These are phyloP conservation scores for Smutsia gigantea DNA, from an alignment of 2,797 vertebrate genomes.

Conservation along the genomic window DNA sequence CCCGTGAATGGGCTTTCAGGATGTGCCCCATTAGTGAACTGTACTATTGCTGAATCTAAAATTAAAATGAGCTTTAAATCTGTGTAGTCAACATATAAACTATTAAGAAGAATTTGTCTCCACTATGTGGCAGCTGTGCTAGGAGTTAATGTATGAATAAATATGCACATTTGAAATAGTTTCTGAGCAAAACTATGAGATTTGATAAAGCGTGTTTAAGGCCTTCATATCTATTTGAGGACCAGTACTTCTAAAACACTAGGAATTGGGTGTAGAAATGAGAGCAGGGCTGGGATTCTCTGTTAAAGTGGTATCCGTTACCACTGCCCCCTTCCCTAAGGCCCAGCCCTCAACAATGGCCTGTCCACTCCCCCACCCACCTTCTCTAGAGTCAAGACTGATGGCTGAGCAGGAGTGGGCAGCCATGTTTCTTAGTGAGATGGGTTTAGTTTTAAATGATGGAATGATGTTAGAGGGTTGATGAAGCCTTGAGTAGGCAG, in stretches of 20 bases:
- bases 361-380: not conserved
- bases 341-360: not conserved
- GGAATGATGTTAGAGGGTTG: not conserved
- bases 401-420: not conserved
- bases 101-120: slow-evolving; percentile 54
- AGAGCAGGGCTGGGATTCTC: not conserved
- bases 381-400: not conserved
- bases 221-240: slow-evolving; percentile 27
- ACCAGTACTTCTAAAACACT: slow-evolving; percentile 1
- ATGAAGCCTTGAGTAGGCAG: not conserved
- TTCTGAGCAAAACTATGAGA: slow-evolving; percentile 66
- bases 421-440: not conserved
- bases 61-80: slow-evolving; percentile 60
- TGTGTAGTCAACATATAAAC: slow-evolving; percentile 13
- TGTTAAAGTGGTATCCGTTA: not conserved
- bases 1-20: slow-evolving; percentile 10
- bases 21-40: slow-evolving; percentile 23
- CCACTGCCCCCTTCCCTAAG: not conserved
- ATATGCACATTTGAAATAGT: slow-evolving; percentile 76
- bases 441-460: not conserved
- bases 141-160: slow-evolving; percentile 64
- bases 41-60: not conserved
- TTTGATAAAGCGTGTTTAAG: slow-evolving; percentile 41
- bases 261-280: slow-evolving; percentile 11
- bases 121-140: slow-evolving; percentile 12